Conservation (phyloP, 2,888 invertebrate species). For the Euplagia quadripunctaria region DNA sequence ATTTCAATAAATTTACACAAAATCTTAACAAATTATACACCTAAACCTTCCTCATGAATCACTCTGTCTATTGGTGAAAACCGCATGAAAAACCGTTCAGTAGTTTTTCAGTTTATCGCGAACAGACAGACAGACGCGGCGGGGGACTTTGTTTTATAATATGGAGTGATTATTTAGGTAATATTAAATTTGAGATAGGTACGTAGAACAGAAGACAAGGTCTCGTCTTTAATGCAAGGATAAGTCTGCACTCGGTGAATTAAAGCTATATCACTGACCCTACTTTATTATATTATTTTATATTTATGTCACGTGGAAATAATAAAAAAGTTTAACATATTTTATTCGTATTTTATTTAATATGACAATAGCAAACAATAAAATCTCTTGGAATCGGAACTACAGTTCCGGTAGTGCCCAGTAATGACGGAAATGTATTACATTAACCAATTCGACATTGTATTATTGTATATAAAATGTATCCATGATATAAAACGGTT, state of each 20-base stretch:
- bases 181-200: no score
- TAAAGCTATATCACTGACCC: neutral
- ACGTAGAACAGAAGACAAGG: no score
- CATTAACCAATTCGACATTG: neutral
- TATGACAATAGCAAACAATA: slow-evolving; percentile 31
- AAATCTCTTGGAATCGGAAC: slow-evolving; percentile 39
- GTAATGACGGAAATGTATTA: slow-evolving; percentile 41
- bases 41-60: no score
- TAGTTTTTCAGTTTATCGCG: no score
- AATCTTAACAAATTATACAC: no score
- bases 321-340: neutral
- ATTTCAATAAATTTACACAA: no score
- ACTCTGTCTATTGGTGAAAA: no score
- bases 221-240: neutral
- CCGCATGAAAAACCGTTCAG: no score
- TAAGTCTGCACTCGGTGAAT: neutral
- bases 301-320: neutral
- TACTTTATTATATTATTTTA: no score
- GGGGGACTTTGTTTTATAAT: no score
- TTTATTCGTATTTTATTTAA: slow-evolving; percentile 21
- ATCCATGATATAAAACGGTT: slow-evolving; percentile 17
- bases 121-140: no score
- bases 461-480: slow-evolving; percentile 8
- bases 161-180: no score
- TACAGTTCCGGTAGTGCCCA: slow-evolving; percentile 43